These are phyloP conservation scores for Venusia cambrica DNA, from an alignment of 2,888 invertebrate genomes.

Conservation along the genomic window DNA sequence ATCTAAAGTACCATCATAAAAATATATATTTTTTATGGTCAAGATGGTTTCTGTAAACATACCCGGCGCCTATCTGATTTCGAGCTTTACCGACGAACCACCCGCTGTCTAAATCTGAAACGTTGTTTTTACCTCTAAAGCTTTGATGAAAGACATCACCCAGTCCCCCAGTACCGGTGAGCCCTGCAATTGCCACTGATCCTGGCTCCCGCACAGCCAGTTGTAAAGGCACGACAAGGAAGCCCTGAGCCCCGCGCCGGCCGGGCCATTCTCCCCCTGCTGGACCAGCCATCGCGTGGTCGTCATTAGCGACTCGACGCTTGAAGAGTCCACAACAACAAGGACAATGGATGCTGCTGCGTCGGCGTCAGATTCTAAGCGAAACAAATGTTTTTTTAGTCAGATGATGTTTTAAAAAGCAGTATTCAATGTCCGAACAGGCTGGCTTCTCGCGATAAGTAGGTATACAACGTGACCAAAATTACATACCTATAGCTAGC, in stretches of 20 bases:
- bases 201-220: conserved; percentile 85
- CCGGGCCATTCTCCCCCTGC: conserved; percentile 57
- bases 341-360: conserved; percentile 83
- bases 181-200: conserved; percentile 83
- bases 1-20: no score
- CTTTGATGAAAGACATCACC: conserved; percentile 84
- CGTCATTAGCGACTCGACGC: conserved; percentile 45
- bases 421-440: no score
- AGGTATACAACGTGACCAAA: no score
- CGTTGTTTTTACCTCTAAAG: conserved; percentile 82
- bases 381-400: conserved; percentile 1
- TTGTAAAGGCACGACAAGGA: conserved; percentile 84
- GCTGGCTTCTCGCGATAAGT: no score
- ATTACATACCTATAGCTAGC: no score
- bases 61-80: no score
- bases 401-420: no score
- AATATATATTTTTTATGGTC: no score
- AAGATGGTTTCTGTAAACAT: no score
- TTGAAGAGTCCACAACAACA: conserved; percentile 74
- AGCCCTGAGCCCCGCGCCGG: conserved; percentile 79
- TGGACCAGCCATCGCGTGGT: conserved; percentile 66
- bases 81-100: no score
- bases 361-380: conserved; percentile 68
- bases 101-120: no score
- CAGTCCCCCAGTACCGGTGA: conserved; percentile 84